Percentiles rank a stretch among this genome's conserved stretches.
These are phyloP conservation scores for Teinopalpus imperialis DNA, from an alignment of 2,888 invertebrate genomes.

Conservation along the genomic window DNA sequence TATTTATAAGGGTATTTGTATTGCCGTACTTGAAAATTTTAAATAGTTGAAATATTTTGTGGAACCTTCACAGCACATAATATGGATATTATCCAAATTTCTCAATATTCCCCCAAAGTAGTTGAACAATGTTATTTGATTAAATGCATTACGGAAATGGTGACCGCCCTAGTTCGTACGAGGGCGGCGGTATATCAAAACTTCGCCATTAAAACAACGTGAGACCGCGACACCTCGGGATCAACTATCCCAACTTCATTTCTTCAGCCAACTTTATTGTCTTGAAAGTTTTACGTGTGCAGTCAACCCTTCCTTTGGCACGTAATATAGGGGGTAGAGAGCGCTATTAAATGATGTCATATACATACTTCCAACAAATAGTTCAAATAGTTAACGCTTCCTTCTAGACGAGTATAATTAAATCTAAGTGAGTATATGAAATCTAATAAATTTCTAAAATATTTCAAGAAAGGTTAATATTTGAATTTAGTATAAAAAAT, in stretches of 20 bases:
- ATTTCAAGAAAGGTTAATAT: no score
- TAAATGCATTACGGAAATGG: slow-evolving; percentile 58
- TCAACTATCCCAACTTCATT: slow-evolving; percentile 61
- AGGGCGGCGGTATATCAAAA: slow-evolving; percentile 65
- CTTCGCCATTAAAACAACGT: slow-evolving; percentile 65
- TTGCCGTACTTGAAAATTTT: no score
- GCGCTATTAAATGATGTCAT: slow-evolving; percentile 13
- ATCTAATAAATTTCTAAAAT: no score
- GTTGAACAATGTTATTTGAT: slow-evolving; percentile 32
- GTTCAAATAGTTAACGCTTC: slow-evolving; percentile 8
- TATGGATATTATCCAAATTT: no score
- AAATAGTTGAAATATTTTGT: no score
- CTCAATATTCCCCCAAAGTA: background rate
- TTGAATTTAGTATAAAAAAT: no score
- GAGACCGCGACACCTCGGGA: slow-evolving; percentile 60
- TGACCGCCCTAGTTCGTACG: slow-evolving; percentile 44
- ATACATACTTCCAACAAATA: slow-evolving; percentile 7
- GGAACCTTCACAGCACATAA: no score
- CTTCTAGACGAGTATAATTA: slow-evolving; percentile 3
- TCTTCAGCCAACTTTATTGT: slow-evolving; percentile 61
- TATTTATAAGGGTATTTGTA: no score
- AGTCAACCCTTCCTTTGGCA: slow-evolving; percentile 47
- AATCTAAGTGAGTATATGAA: background rate
- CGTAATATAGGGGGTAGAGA: slow-evolving; percentile 32
- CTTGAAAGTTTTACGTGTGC: slow-evolving; percentile 59